These are phyloP conservation scores for Meandrusa payeni DNA, from an alignment of 2,888 invertebrate species.

Conservation along the genomic window DNA sequence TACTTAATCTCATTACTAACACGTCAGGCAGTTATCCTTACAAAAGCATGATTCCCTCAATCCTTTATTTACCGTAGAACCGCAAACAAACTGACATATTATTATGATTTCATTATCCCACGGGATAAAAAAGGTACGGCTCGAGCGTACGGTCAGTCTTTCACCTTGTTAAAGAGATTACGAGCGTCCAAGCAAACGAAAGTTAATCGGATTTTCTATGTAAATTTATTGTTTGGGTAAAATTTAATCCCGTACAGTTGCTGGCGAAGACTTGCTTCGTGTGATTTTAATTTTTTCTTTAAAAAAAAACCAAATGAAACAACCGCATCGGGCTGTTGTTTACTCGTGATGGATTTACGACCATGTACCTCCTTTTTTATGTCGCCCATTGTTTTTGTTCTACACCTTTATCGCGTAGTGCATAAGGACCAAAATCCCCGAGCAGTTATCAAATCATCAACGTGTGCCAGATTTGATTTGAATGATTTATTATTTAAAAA, in stretches of 20 bases:
- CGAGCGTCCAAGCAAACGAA: constrained; percentile 47
- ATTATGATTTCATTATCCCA: constrained; percentile 42
- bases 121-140: constrained; percentile 45
- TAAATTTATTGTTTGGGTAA: constrained; percentile 57
- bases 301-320: constrained; percentile 34
- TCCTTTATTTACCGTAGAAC: constrained; percentile 42
- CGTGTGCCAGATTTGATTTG: constrained; percentile 30
- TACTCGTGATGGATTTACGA: constrained; percentile 53
- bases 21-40: constrained; percentile 39
- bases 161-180: constrained; percentile 49
- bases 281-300: constrained; percentile 30
- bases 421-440: constrained; percentile 30
- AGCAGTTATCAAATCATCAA: constrained; percentile 22
- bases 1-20: constrained; percentile 46
- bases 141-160: constrained; percentile 45
- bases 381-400: constrained; percentile 30
- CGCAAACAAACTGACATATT: constrained; percentile 47
- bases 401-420: constrained; percentile 20
- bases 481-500: constrained; percentile 39
- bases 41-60: constrained; percentile 34
- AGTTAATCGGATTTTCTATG: constrained; percentile 69
- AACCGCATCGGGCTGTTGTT: constrained; percentile 40
- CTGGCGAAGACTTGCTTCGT: constrained; percentile 32
- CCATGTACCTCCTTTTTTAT: constrained; percentile 39
- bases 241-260: constrained; percentile 55